Percentiles rank a stretch among this genome's conserved stretches.
phyloP scores from a whole-genome alignment of 2,888 invertebrate species.

The Idaea aversata region DNA sequence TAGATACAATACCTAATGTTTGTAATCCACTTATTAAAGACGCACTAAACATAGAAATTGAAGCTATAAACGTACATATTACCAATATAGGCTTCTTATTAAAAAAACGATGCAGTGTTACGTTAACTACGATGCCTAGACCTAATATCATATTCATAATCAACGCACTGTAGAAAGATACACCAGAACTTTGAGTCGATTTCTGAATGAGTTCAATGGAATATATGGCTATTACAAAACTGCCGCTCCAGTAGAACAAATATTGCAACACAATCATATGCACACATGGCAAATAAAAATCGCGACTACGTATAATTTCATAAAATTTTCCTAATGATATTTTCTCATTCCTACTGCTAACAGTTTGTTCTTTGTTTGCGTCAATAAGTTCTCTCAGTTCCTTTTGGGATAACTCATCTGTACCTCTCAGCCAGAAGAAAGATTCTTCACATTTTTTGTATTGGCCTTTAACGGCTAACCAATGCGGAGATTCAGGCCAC shows the following conservation, averaged over 20 bases:
- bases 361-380: background rate
- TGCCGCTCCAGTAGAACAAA: slow-evolving; percentile 13
- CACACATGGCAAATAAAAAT: slow-evolving; percentile 12
- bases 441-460: background rate
- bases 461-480: background rate
- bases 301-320: slow-evolving; percentile 6
- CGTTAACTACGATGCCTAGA: background rate
- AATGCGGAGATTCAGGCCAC: background rate
- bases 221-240: slow-evolving; percentile 10
- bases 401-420: background rate
- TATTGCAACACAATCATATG: slow-evolving; percentile 11
- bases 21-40: slow-evolving; percentile 6
- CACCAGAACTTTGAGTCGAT: slow-evolving; percentile 7
- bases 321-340: background rate
- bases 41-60: slow-evolving; percentile 5
- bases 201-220: slow-evolving; percentile 12
- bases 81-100: slow-evolving; percentile 3
- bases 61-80: background rate
- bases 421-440: background rate
- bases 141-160: slow-evolving; percentile 7
- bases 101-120: background rate
- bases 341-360: slow-evolving; percentile 2
- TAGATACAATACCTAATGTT: background rate
- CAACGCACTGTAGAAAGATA: slow-evolving; percentile 6
- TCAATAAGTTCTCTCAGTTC: background rate